Conservation (phyloP, 2,113 vertebrate genomes). For the Osmerus mordax region DNA sequence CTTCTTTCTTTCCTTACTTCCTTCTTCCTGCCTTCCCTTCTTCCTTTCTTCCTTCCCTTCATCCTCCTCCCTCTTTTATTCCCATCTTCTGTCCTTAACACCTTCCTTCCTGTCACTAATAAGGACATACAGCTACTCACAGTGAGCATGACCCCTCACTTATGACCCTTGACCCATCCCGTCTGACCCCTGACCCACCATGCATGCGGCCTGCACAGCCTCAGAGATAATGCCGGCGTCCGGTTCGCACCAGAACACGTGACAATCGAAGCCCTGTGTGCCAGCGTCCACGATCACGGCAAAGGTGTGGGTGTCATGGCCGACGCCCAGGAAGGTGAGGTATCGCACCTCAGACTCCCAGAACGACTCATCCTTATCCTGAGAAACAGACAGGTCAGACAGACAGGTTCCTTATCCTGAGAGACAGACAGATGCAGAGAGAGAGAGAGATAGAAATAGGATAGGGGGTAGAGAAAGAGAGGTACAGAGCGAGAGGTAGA, state of each 20-base stretch:
- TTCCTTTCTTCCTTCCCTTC: no score
- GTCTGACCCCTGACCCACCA: conserved; percentile 75
- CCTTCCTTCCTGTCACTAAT: no score
- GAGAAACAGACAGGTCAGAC: conserved; percentile 14
- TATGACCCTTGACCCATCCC: conserved; percentile 38
- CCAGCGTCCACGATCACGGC: conserved; percentile 93
- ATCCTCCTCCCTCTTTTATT: no score
- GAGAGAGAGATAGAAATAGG: conserved; percentile 3
- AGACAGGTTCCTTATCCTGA: not conserved
- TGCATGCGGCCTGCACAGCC: conserved; percentile 94
- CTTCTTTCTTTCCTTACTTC: no score
- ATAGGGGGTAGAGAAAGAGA: not conserved
- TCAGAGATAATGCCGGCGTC: conserved; percentile 89
- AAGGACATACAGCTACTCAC: no score
- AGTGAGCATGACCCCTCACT: conserved; percentile 12
- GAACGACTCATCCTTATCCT: conserved; percentile 78
- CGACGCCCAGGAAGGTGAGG: conserved; percentile 94
- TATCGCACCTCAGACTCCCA: conserved; percentile 92
- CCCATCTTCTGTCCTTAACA: no score
- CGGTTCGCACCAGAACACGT: conserved; percentile 96
- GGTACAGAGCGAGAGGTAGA: not conserved
- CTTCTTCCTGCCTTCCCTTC: no score
- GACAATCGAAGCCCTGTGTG: conserved; percentile 90
- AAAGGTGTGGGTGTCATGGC: conserved; percentile 89
- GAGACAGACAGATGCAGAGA: not conserved